phyloP scores from a whole-genome alignment of 2,797 vertebrate genomes.

The Emydoidea blandingii region DNA sequence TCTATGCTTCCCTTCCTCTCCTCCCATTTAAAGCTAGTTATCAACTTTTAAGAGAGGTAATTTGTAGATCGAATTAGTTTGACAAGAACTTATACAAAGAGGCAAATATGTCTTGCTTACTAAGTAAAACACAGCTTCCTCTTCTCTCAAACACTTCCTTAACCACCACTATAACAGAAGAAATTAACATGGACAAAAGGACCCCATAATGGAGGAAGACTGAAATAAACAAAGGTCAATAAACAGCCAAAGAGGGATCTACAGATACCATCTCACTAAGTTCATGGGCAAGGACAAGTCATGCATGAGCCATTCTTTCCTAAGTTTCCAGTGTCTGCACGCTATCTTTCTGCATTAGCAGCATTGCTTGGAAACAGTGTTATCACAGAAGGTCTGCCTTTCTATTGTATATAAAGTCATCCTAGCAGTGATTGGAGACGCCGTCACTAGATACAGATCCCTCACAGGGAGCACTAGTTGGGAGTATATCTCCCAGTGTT shows the following conservation, averaged over 20 bases:
- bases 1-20: not conserved
- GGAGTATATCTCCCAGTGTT: not conserved
- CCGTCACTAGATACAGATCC: not conserved
- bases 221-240: not conserved
- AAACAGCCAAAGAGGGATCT: not conserved
- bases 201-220: not conserved
- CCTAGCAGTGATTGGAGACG: not conserved
- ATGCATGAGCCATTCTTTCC: not conserved
- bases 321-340: not conserved
- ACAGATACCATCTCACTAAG: not conserved
- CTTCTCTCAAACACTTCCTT: not conserved
- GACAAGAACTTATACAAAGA: not conserved
- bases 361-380: not conserved
- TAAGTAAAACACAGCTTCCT: not conserved
- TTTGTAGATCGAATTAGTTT: constrained; percentile 13
- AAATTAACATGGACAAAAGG: constrained; percentile 10
- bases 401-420: not conserved
- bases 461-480: not conserved
- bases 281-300: constrained; percentile 1
- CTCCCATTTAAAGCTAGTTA: not conserved
- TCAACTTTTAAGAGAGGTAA: constrained; percentile 25
- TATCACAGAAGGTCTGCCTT: rapidly evolving
- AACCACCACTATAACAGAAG: not conserved
- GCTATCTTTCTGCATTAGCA: not conserved
- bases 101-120: not conserved